Evolutionary conservation across 2,888 invertebrate species (phyloP).

Genomic region (Cerastis leucographa): DNA sequence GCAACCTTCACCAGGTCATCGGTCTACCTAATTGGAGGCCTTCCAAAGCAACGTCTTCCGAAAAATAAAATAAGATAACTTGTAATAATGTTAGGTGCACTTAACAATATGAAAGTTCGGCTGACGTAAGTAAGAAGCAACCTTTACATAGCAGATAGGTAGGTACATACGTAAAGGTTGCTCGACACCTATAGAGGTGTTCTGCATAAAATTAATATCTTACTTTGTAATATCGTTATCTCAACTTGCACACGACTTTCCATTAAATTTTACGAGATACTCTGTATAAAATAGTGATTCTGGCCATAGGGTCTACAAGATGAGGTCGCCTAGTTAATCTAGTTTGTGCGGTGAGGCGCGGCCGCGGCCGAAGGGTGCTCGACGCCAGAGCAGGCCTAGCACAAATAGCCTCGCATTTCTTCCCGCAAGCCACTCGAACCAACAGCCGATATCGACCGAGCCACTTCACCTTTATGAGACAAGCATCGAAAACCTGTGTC

Average conservation of each 20-base stretch:
- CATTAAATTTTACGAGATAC: constrained; percentile 55
- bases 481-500: constrained; percentile 75
- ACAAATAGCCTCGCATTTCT: constrained; percentile 87
- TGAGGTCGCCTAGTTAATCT: constrained; percentile 83
- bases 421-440: constrained; percentile 81
- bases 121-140: background rate
- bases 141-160: background rate
- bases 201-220: constrained; percentile 39
- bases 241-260: constrained; percentile 45
- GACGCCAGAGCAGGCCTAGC: constrained; percentile 75
- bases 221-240: constrained; percentile 44
- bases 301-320: constrained; percentile 72
- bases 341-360: constrained; percentile 77
- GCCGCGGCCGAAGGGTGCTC: constrained; percentile 77
- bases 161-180: too few relatives aligned
- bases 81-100: background rate
- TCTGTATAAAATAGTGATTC: constrained; percentile 71
- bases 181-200: background rate
- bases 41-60: too few relatives aligned
- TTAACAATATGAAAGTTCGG: background rate
- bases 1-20: too few relatives aligned
- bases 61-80: background rate
- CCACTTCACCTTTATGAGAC: constrained; percentile 79
- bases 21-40: too few relatives aligned
- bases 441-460: constrained; percentile 82